A percentile compares a stretch with the other conserved stretches of the same genome.
phyloP scores from a whole-genome alignment of 2,888 invertebrate species.

The Catocala sponsa region DNA sequence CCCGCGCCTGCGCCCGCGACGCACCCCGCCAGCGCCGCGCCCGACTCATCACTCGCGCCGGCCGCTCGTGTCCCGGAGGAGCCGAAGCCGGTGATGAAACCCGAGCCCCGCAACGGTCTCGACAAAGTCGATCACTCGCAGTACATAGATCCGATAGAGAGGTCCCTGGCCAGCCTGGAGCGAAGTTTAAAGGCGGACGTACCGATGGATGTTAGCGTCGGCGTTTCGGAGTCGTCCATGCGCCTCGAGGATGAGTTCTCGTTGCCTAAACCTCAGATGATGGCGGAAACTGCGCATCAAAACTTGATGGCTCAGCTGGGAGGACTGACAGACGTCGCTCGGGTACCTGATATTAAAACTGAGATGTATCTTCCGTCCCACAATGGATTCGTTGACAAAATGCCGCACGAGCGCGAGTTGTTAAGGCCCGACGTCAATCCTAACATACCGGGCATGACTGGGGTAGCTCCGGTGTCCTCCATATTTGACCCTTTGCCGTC shows the following conservation, averaged over 20 bases:
- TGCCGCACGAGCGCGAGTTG: slow-evolving; percentile 72
- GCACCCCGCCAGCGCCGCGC: slow-evolving; percentile 59
- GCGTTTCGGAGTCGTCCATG: slow-evolving; percentile 81
- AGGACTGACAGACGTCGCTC: slow-evolving; percentile 75
- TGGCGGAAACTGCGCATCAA: slow-evolving; percentile 76
- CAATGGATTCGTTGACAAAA: slow-evolving; percentile 80
- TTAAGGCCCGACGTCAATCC: slow-evolving; percentile 69
- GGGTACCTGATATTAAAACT: slow-evolving; percentile 75
- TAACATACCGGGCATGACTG: slow-evolving; percentile 64
- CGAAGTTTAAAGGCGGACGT: slow-evolving; percentile 88
- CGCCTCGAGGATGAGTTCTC: slow-evolving; percentile 83
- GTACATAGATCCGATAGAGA: slow-evolving; percentile 91
- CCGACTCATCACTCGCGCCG: slow-evolving; percentile 63
- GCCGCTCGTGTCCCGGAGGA: slow-evolving; percentile 58
- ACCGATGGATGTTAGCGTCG: slow-evolving; percentile 86
- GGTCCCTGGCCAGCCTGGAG: slow-evolving; percentile 91
- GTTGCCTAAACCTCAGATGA: slow-evolving; percentile 74
- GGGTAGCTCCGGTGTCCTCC: slow-evolving; percentile 87
- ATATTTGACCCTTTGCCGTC: slow-evolving; percentile 90
- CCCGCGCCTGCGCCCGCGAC: slow-evolving; percentile 60
- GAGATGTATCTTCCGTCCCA: slow-evolving; percentile 78
- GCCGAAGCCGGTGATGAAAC: slow-evolving; percentile 65
- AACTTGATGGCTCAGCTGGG: slow-evolving; percentile 82
- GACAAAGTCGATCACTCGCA: slow-evolving; percentile 81
- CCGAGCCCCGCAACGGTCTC: slow-evolving; percentile 78